phyloP scores from a whole-genome alignment of 2,113 vertebrate genomes.

The Ammospiza nelsoni region DNA sequence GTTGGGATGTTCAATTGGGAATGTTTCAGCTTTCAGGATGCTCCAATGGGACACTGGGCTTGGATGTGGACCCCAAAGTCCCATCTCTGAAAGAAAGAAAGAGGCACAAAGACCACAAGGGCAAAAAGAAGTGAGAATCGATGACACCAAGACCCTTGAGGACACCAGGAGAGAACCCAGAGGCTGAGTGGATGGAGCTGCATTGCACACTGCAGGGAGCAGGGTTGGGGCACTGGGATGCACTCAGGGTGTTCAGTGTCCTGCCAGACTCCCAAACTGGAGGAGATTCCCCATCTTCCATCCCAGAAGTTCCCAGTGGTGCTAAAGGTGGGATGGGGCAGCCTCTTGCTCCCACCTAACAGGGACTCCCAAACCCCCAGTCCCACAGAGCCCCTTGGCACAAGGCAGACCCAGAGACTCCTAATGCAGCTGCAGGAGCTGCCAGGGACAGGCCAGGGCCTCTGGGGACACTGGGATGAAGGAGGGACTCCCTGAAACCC shows the following conservation, averaged over 20 bases:
- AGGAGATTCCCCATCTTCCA: neutral
- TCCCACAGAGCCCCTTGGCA: neutral
- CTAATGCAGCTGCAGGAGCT: neutral
- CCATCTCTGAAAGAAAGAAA: neutral
- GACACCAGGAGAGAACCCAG: neutral
- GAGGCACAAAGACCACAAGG: neutral
- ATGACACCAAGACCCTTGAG: neutral
- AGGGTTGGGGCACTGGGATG: neutral
- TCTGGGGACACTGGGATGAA: neutral
- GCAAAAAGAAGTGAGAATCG: neutral
- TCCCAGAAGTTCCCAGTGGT: rapidly evolving
- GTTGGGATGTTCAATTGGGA: neutral
- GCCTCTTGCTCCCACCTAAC: neutral
- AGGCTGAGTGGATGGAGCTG: neutral
- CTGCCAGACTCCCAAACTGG: neutral
- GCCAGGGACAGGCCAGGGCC: rapidly evolving
- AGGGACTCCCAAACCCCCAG: neutral
- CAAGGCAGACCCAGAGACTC: neutral
- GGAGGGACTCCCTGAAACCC: neutral
- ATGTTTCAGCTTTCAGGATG: neutral
- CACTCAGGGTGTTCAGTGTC: rapidly evolving
- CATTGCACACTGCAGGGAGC: rapidly evolving
- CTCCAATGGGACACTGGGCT: neutral
- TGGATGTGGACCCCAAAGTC: neutral
- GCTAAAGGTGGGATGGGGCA: neutral